A percentile compares a stretch with the other conserved stretches of the same genome.
Evolutionary conservation across 2,113 vertebrate species (phyloP).

Genomic region (Collichthys lucidus): DNA sequence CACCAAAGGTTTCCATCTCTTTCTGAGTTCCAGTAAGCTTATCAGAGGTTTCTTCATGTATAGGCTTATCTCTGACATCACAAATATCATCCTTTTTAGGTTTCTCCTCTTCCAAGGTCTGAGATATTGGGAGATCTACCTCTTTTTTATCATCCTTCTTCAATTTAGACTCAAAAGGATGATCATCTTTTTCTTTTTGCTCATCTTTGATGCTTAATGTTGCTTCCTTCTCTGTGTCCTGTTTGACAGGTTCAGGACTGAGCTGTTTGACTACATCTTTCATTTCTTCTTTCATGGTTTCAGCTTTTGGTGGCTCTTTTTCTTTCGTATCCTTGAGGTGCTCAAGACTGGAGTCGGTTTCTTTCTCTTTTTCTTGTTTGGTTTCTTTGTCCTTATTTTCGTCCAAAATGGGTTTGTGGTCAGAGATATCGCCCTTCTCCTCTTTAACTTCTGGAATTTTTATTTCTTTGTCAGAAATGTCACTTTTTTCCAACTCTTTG

Average conservation of each 20-base stretch:
- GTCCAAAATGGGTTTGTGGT: conserved; percentile 36
- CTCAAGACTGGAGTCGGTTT: conserved; percentile 1
- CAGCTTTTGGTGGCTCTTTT: conserved; percentile 14
- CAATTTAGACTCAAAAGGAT: conserved; percentile 27
- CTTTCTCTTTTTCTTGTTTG: conserved; percentile 48
- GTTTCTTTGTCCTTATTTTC: conserved; percentile 34
- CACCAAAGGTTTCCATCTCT: conserved; percentile 17
- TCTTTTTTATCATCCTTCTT: conserved; percentile 46
- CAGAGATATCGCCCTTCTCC: conserved; percentile 1
- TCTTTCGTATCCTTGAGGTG: conserved; percentile 20
- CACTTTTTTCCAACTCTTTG: conserved; percentile 26
- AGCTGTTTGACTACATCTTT: conserved; percentile 22
- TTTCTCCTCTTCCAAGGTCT: conserved; percentile 25
- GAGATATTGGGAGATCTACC: background rate
- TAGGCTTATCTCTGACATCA: conserved; percentile 8
- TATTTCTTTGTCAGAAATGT: conserved; percentile 26
- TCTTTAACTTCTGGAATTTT: conserved; percentile 19
- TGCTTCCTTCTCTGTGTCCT: conserved; percentile 29
- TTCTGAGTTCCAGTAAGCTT: conserved; percentile 25
- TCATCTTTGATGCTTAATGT: conserved; percentile 38
- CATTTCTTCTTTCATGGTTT: conserved; percentile 23
- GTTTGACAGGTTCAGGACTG: conserved; percentile 20
- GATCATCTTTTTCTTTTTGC: conserved; percentile 28
- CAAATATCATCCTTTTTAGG: conserved; percentile 39
- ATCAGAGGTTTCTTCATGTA: conserved; percentile 33